Percentiles rank a stretch among this genome's conserved stretches.
phyloP scores from a whole-genome alignment of 1,140 invertebrate species.

The Nymphalis io region DNA sequence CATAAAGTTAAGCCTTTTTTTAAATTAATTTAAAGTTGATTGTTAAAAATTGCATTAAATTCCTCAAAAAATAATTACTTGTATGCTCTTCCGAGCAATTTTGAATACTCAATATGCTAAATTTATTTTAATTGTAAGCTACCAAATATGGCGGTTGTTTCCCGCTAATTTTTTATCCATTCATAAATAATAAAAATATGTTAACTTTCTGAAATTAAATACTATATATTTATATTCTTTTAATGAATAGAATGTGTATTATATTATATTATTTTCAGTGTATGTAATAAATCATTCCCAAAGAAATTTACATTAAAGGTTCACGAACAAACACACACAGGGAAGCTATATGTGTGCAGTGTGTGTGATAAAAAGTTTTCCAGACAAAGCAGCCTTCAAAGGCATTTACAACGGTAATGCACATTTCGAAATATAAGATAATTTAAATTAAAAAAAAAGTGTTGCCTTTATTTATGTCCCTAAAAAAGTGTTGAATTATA shows the following conservation, averaged over 20 bases:
- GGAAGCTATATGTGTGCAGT: conserved; percentile 79
- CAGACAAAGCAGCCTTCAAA: conserved; percentile 42
- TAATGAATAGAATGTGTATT: not conserved
- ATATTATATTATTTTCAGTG: conserved; percentile 36
- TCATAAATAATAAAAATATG: no score
- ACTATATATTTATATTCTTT: no score
- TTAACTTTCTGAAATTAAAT: no score
- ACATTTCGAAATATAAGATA: not conserved
- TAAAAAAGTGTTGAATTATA: not conserved
- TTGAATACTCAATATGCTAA: no score
- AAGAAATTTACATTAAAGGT: conserved; percentile 51
- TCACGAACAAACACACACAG: conserved; percentile 84
- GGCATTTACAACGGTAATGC: conserved; percentile 48
- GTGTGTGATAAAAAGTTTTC: conserved; percentile 63
- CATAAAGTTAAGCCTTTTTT: no score
- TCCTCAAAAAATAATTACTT: no score
- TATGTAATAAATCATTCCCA: conserved; percentile 55
- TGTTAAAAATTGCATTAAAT: no score
- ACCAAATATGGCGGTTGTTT: no score
- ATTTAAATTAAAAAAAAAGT: not conserved
- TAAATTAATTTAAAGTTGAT: no score
- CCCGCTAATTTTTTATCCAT: no score
- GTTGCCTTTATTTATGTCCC: not conserved
- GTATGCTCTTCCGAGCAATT: no score
- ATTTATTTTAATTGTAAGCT: no score